Percentiles rank a stretch among this genome's conserved stretches.
Evolutionary conservation across 2,113 vertebrate genomes (phyloP).

Genomic region (Ceyx margarethae): DNA sequence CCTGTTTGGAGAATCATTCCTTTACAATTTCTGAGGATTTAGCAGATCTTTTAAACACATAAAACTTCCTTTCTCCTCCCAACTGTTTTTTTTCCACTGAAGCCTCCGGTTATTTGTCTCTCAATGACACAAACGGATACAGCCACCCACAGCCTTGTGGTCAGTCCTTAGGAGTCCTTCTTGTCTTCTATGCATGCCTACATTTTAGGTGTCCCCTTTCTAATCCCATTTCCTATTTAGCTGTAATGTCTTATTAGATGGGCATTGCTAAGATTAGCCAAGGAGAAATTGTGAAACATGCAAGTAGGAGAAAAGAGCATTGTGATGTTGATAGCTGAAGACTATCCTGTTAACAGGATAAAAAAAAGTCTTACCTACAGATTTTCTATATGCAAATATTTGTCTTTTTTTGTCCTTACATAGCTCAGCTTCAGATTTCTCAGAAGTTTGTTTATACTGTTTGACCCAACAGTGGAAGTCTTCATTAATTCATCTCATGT

Average conservation of each 20-base stretch:
- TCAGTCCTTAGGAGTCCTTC: constrained; percentile 55
- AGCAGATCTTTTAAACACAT: background rate
- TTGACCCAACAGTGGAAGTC: background rate
- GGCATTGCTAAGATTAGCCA: background rate
- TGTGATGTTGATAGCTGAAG: background rate
- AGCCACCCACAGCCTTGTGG: constrained; percentile 69
- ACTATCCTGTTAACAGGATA: background rate
- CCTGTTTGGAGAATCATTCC: background rate
- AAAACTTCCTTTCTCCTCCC: constrained; percentile 22
- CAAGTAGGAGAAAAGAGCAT: background rate
- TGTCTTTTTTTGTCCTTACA: background rate
- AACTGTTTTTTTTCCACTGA: constrained; percentile 45
- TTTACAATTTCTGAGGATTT: background rate
- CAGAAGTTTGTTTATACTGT: background rate
- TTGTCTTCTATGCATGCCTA: constrained; percentile 5
- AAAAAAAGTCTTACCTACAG: background rate
- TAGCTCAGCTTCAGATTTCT: background rate
- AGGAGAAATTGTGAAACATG: background rate
- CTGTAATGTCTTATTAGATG: background rate
- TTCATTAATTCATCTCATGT: background rate
- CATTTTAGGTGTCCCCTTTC: background rate
- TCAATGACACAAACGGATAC: constrained; percentile 62
- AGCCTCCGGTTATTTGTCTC: constrained; percentile 59
- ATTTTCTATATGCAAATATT: background rate
- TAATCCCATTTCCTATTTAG: background rate